Evolutionary conservation across 2,888 invertebrate genomes (phyloP).

Genomic region (Ormyrus nitidulus): DNA sequence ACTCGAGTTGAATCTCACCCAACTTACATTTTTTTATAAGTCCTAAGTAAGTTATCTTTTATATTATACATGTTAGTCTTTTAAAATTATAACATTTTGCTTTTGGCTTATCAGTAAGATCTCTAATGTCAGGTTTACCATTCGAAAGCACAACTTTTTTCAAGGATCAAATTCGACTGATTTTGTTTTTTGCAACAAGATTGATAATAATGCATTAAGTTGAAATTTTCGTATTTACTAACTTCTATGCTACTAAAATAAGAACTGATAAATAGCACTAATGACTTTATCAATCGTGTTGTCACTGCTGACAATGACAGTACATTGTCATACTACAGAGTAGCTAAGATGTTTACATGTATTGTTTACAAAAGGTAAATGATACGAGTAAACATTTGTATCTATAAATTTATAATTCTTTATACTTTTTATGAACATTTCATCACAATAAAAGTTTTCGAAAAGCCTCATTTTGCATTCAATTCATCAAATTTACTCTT

Average conservation of each 20-base stretch:
- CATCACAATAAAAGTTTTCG: conserved; percentile 20
- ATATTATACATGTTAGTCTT: conserved; percentile 39
- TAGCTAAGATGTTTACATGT: conserved; percentile 46
- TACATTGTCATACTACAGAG: conserved; percentile 54
- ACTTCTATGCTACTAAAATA: conserved; percentile 57
- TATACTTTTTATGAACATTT: neutral
- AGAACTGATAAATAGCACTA: conserved; percentile 59
- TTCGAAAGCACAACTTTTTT: conserved; percentile 25
- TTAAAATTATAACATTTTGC: conserved; percentile 36
- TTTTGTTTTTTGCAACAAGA: conserved; percentile 31
- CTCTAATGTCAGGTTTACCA: neutral
- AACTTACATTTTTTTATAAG: conserved; percentile 16
- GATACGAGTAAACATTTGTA: conserved; percentile 41
- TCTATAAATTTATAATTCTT: conserved; percentile 24
- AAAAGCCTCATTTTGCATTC: conserved; percentile 10
- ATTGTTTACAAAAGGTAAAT: conserved; percentile 36
- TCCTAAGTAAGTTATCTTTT: conserved; percentile 32
- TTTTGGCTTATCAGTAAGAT: conserved; percentile 13
- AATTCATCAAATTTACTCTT: neutral
- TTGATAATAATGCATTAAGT: conserved; percentile 54
- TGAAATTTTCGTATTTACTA: conserved; percentile 55
- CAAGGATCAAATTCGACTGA: conserved; percentile 2
- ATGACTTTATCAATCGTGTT: conserved; percentile 58
- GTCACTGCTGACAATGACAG: conserved; percentile 57
- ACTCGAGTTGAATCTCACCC: conserved; percentile 20